phyloP scores from a whole-genome alignment of 1,140 invertebrate species.

The Ceratitis capitata region DNA sequence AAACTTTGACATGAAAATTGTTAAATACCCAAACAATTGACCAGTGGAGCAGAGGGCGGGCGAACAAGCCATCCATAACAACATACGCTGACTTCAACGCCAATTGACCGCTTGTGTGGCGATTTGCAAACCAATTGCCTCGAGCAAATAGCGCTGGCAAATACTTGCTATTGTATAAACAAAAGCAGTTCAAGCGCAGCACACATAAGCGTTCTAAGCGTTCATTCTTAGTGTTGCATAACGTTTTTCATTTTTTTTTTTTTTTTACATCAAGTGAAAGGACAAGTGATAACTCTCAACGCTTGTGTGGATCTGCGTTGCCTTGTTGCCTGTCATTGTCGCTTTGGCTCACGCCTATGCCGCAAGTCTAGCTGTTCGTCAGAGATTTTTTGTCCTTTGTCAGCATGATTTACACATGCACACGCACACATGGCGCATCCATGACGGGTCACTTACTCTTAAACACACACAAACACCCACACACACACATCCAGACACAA shows the following conservation, averaged over 20 bases:
- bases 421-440: neutral
- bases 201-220: neutral
- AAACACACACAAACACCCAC: neutral
- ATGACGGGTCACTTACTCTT: neutral
- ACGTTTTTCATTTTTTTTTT: neutral
- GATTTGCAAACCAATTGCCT: slow-evolving; percentile 23
- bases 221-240: neutral
- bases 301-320: neutral
- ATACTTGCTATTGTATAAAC: no score
- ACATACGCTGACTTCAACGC: neutral
- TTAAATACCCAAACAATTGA: neutral
- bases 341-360: neutral
- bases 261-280: neutral
- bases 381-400: neutral
- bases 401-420: no score
- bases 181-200: neutral
- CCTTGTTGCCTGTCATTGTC: neutral
- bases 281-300: neutral
- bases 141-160: no score
- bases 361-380: neutral
- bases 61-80: neutral
- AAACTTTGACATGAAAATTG: neutral
- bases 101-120: slow-evolving; percentile 11
- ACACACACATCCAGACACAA: no score
- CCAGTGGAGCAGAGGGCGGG: neutral